Evolutionary conservation across 2,113 vertebrate genomes (phyloP).

Genomic region (Silurus meridionalis): DNA sequence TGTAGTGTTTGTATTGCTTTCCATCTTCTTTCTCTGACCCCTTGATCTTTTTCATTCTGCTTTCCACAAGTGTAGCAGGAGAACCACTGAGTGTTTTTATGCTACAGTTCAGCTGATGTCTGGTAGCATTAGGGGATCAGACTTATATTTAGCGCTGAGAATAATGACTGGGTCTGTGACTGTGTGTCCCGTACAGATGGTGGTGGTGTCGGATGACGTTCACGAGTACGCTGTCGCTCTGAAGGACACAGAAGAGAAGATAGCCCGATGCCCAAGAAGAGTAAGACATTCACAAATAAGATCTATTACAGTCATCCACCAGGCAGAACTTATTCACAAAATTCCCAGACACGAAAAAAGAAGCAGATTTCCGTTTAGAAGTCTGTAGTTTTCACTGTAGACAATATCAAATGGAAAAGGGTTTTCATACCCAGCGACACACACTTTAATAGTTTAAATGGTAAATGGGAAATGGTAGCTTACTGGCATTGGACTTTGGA

Average conservation of each 20-base stretch:
- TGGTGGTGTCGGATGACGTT: constrained; percentile 95
- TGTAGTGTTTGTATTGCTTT: not conserved
- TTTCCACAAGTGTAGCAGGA: not conserved
- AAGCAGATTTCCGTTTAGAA: not conserved
- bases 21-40: not conserved
- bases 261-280: constrained; percentile 83
- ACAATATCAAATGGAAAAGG: not conserved
- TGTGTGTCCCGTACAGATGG: constrained; percentile 79
- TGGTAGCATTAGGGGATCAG: not conserved
- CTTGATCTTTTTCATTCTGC: not conserved
- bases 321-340: not conserved
- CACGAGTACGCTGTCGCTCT: constrained; percentile 92
- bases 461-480: too few species aligned
- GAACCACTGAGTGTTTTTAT: constrained; percentile 25
- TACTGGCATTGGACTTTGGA: too few species aligned
- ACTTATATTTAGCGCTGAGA: not conserved
- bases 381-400: not conserved
- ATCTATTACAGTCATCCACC: not conserved
- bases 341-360: too few species aligned
- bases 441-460: not conserved
- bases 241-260: constrained; percentile 96
- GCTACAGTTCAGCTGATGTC: not conserved
- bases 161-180: not conserved
- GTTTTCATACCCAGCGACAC: not conserved
- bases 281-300: constrained; percentile 66